Conservation (phyloP, 1,140 invertebrate genomes). For the Chymomyza costata region DNA sequence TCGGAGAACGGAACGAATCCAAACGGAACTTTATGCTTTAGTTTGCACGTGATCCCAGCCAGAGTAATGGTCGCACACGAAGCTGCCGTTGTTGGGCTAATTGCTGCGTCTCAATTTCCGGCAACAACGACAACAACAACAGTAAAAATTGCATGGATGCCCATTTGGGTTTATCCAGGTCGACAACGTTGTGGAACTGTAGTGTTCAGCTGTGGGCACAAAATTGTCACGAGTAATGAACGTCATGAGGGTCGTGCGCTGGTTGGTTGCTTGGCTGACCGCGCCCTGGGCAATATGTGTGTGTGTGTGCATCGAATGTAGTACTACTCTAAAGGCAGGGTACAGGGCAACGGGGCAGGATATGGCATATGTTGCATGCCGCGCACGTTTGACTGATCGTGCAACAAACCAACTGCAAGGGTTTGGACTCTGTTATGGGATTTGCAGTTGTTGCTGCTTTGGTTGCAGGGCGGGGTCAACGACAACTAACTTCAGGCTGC, state of each 20-base stretch:
- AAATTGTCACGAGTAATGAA: too few relatives aligned
- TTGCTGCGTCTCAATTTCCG: conserved; percentile 54
- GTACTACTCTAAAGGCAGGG: too few relatives aligned
- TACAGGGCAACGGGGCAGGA: conserved; percentile 31
- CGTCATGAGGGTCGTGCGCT: too few relatives aligned
- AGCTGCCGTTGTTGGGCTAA: conserved; percentile 32
- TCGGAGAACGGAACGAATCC: neutral
- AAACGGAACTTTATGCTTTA: conserved; percentile 15
- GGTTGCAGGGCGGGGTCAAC: conserved; percentile 24
- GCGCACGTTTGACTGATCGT: conserved; percentile 26
- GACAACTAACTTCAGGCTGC: conserved; percentile 10
- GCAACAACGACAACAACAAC: conserved; percentile 9
- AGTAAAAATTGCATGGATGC: too few relatives aligned
- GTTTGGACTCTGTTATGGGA: too few relatives aligned
- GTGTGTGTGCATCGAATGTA: too few relatives aligned
- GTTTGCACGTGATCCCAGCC: conserved; percentile 34
- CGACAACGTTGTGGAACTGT: neutral
- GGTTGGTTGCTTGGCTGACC: too few relatives aligned
- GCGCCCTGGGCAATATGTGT: too few relatives aligned
- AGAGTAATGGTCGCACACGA: neutral
- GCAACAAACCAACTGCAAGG: too few relatives aligned
- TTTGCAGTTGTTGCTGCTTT: neutral
- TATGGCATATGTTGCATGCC: conserved; percentile 34
- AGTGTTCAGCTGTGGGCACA: too few relatives aligned
- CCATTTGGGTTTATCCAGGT: too few relatives aligned